Evolutionary conservation across 2,113 vertebrate genomes (phyloP), one percentile per base, ranked within the genome.

Genomic region (Poeciliopsis prolifica): DNA sequence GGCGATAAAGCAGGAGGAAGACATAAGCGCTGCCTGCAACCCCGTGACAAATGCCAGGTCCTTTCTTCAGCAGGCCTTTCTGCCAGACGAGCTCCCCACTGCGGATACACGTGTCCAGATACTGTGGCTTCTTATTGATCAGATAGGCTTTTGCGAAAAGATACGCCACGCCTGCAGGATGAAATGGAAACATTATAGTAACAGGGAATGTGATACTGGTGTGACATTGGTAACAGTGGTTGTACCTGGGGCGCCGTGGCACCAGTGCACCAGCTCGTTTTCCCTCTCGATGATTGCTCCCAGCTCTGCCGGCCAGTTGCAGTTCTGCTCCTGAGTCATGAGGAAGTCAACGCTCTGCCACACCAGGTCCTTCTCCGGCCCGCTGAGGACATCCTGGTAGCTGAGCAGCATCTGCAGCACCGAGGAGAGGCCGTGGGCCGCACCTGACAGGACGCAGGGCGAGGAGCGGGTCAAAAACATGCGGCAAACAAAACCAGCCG

Each of bases 321-420:
- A 96, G 86, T 97, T 96, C 91, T 97, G 96, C 54, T 97, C 96
- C 86, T 97, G 96, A 69, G 95, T 96, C 95, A 96, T 96, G 79
- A 97, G 96, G 90, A 97, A 97, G 82, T 97, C 96, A 60, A 97
- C 92, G 0, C 96, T 97, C 87, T 96, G 95, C 96, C 96, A 97
- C 63, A 97, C 95, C 48, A 97, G 94, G 84, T 97, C 95, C 84
- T 91, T 95, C 75, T 97, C 96, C 9, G 92, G 87, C 35, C 94
- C 91, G 44, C 95, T 95, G 76, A 97, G 93, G 86, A 96, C 91
- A 64, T 97, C 96, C 1, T 96, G 94, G 88, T 96, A 96, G 86
- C 96, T 96, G 77, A 97, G 95, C 85, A 97, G 88, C 95, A 97
- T 96, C 91, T 97, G 96, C 60, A 97, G 95, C 85, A 97, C 96